Conservation (phyloP, 2,888 invertebrate species). For the Serrognathus titanus region DNA sequence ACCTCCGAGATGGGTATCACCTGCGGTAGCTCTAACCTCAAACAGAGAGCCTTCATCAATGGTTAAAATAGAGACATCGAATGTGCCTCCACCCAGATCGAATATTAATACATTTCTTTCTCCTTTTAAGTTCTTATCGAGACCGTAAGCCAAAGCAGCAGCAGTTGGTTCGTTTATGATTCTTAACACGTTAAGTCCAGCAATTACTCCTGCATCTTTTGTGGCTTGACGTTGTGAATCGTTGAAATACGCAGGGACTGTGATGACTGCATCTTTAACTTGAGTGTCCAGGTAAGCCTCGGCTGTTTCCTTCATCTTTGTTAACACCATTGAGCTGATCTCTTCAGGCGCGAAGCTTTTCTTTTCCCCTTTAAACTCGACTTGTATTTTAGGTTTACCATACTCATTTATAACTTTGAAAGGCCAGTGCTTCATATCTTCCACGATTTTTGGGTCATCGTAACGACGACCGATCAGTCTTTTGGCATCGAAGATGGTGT, state of each 20-base stretch:
- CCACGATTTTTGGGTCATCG: slow-evolving; percentile 68
- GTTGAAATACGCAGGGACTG: slow-evolving; percentile 77
- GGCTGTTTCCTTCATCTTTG: slow-evolving; percentile 62
- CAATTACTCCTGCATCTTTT: slow-evolving; percentile 66
- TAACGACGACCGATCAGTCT: slow-evolving; percentile 63
- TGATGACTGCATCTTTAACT: slow-evolving; percentile 70
- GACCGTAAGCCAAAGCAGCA: slow-evolving; percentile 59
- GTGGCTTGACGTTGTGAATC: slow-evolving; percentile 65
- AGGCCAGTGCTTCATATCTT: slow-evolving; percentile 77
- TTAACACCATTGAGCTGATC: slow-evolving; percentile 65
- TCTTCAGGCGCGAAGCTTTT: slow-evolving; percentile 69
- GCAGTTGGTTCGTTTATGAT: slow-evolving; percentile 65
- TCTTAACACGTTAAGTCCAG: slow-evolving; percentile 63
- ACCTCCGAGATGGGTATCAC: slow-evolving; percentile 53
- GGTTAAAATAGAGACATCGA: slow-evolving; percentile 67
- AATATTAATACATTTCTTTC: slow-evolving; percentile 53
- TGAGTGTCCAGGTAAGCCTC: slow-evolving; percentile 66
- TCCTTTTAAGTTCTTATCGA: slow-evolving; percentile 46
- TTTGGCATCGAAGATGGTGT: slow-evolving; percentile 66
- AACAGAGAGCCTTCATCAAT: slow-evolving; percentile 60
- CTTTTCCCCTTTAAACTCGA: slow-evolving; percentile 60
- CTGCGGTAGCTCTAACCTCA: slow-evolving; percentile 55
- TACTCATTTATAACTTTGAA: slow-evolving; percentile 63
- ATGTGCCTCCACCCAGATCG: slow-evolving; percentile 58
- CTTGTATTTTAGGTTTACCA: slow-evolving; percentile 61